Evolutionary conservation across 2,888 invertebrate genomes (phyloP), one percentile per base, ranked within the genome.

Genomic region (Salpingus planirostris): DNA sequence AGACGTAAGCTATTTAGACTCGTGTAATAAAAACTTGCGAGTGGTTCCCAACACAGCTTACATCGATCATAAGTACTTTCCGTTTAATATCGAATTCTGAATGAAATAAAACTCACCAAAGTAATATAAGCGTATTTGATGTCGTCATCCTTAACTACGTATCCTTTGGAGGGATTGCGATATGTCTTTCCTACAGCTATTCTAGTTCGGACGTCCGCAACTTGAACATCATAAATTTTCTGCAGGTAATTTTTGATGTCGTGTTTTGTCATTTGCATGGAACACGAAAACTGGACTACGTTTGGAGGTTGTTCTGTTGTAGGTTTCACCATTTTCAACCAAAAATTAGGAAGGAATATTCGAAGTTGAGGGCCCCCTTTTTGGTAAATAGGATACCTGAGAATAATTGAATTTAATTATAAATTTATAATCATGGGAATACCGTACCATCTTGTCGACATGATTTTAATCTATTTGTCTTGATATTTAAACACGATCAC

Each of bases 331-430:
- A 96, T 55, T 67, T 95, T 96, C 80, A 98, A 79, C 91, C 92
- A 97, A 66, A 97, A 97, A 62, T 96, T 91, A 1, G 97, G 96
- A 15, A 98, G 67, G 63, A 91, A 93, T 6, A 96, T 74, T 36
- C 96, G 70, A 15, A 90, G 66, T 58, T 96, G 96, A n/a, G 97
- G 96, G 62, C 89, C 88, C 8, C 96, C 96, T 60, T 75, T 78
- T 64, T 85, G 84, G 64, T 88, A 95, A 18, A 92, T 55, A 2
- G 93, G 95, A 68, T 95, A 95, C 78, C 88, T 86, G 10, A 11
- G 10, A 23, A 23, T n/a, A n/a, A n/a, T n/a, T n/a, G n/a, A n/a
- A n/a, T n/a, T n/a, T n/a, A n/a, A n/a, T n/a, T n/a, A n/a, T n/a
- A n/a, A n/a, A n/a, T n/a, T n/a, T n/a, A n/a, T n/a, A n/a, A n/a